Conservation (phyloP, 2,113 vertebrate species). For the Lota lota region DNA sequence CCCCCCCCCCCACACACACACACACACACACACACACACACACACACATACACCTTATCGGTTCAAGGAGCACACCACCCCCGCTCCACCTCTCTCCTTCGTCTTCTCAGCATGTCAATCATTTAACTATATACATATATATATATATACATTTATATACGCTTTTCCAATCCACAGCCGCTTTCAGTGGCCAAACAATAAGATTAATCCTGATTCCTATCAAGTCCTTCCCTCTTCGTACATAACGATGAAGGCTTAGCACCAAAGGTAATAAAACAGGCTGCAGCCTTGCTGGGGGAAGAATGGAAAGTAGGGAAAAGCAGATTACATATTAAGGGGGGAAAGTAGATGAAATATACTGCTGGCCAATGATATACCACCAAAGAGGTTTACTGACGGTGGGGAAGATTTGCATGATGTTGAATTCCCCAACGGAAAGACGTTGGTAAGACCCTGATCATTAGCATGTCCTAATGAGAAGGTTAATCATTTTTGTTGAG, state of each 20-base stretch:
- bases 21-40: neutral
- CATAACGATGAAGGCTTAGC: neutral
- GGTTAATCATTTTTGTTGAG: too few relatives aligned
- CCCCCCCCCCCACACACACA: neutral
- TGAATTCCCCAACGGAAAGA: too few relatives aligned
- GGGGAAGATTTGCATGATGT: too few relatives aligned
- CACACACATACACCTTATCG: neutral
- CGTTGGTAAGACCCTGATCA: too few relatives aligned
- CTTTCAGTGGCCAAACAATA: constrained; percentile 32
- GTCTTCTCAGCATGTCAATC: constrained; percentile 44
- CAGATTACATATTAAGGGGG: too few relatives aligned
- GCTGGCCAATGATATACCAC: too few relatives aligned
- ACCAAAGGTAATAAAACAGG: too few relatives aligned
- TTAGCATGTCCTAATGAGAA: too few relatives aligned
- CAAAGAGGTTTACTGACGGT: too few relatives aligned
- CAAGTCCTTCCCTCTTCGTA: neutral
- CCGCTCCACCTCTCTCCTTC: constrained; percentile 19
- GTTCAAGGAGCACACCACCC: constrained; percentile 20
- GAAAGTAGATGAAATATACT: too few relatives aligned
- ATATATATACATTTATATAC: constrained; percentile 16
- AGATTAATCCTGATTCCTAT: constrained; percentile 18
- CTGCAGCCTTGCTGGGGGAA: too few relatives aligned
- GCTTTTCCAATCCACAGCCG: constrained; percentile 35
- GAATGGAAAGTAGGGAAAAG: too few relatives aligned
- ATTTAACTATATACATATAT: constrained; percentile 21